Evolutionary conservation across 2,797 vertebrate species (phyloP).

Genomic region (Semotilus atromaculatus): DNA sequence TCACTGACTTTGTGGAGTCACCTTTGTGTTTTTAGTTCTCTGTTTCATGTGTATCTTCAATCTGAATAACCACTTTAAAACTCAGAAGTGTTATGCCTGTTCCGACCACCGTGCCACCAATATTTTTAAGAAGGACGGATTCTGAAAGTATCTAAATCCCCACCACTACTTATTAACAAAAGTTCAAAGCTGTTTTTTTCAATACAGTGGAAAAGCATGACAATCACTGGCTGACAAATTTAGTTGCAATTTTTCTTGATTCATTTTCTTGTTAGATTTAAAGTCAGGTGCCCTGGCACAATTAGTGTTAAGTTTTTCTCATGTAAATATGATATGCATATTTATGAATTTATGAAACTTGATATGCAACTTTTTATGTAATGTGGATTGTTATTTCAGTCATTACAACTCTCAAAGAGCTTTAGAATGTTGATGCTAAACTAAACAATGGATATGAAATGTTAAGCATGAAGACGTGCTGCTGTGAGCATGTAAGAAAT

Average conservation of each 20-base stretch:
- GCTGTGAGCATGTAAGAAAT: background rate
- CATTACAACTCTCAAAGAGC: no score
- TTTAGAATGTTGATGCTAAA: no score
- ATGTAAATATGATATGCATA: no score
- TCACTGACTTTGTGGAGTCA: constrained; percentile 8
- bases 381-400: no score
- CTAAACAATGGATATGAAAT: no score
- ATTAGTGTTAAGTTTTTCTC: background rate
- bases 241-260: background rate
- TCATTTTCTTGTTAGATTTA: background rate
- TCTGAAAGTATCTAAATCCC: background rate
- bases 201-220: no score
- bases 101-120: background rate
- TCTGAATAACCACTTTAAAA: background rate
- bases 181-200: no score
- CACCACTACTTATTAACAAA: background rate
- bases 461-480: no score
- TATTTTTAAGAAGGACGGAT: background rate
- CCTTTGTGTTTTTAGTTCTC: background rate
- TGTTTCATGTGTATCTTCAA: background rate
- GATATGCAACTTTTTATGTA: no score
- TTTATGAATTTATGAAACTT: no score
- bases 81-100: background rate
- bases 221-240: background rate
- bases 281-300: background rate